phyloP scores from a whole-genome alignment of 2,797 vertebrate species.

The Pipistrellus pygmaeus region DNA sequence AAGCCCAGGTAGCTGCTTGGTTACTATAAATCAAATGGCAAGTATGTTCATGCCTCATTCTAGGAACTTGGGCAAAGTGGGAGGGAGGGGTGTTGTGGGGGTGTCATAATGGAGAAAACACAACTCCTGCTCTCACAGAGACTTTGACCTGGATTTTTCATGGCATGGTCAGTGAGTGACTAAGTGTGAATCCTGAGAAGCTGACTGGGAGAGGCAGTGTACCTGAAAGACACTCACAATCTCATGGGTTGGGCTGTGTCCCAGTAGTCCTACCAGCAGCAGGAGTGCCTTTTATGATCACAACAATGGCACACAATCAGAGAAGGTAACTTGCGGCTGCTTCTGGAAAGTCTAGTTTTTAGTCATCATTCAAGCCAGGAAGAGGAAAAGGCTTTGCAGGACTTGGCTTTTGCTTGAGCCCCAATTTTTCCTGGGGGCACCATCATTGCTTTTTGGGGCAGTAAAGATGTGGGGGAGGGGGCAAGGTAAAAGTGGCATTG shows the following conservation, averaged over 20 bases:
- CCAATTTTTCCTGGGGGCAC: not conserved
- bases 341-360: not conserved
- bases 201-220: not conserved
- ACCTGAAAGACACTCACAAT: not conserved
- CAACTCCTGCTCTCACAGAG: not conserved
- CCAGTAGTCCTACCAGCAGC: not conserved
- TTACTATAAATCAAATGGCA: not conserved
- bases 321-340: not conserved
- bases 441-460: not conserved
- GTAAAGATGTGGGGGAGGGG: not conserved
- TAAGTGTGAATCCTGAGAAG: not conserved
- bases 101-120: not conserved
- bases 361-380: not conserved
- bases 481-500: not conserved
- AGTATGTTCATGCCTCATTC: not conserved
- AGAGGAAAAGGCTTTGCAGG: not conserved
- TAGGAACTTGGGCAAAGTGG: too few relatives aligned
- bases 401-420: not conserved
- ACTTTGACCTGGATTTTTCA: not conserved
- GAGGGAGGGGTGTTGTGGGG: too few relatives aligned
- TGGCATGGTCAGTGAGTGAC: not conserved
- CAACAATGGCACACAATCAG: not conserved
- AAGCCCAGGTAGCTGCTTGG: not conserved
- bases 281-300: not conserved
- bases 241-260: not conserved